Percentiles rank a stretch among this genome's conserved stretches.
Conservation (phyloP, 2,113 vertebrate species). For the Poecile atricapillus region DNA sequence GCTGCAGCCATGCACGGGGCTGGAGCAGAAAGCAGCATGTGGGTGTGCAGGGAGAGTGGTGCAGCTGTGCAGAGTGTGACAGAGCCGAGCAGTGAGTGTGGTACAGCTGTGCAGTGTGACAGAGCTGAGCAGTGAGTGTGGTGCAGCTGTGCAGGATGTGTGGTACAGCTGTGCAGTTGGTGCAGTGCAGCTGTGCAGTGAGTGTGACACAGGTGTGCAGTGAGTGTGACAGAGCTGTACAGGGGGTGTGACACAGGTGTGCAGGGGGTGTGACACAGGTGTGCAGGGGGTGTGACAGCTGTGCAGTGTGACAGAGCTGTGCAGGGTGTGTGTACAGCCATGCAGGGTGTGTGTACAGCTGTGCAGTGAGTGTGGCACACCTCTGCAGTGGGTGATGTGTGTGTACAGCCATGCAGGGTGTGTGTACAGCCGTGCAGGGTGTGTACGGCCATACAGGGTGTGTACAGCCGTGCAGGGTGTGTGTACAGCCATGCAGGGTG, state of each 20-base stretch:
- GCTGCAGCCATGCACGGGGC: fast-evolving
- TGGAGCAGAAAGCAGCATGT: fast-evolving
- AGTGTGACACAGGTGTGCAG: too few relatives aligned
- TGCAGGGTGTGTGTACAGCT: too few relatives aligned
- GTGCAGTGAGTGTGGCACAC: background rate
- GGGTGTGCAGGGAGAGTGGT: background rate
- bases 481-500: background rate
- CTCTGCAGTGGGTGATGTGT: background rate
- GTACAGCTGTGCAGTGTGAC: background rate
- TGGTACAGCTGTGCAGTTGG: background rate
- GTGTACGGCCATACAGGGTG: background rate
- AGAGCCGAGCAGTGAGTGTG: fast-evolving
- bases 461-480: background rate
- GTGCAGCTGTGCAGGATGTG: background rate
- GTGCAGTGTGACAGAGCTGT: background rate
- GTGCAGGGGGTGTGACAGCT: too few relatives aligned
- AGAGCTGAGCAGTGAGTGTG: background rate
- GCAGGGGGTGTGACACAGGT: background rate
- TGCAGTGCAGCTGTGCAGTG: fast-evolving
- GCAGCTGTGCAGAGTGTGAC: background rate
- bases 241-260: background rate
- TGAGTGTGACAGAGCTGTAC: background rate
- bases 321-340: background rate
- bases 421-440: background rate
- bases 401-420: background rate